phyloP scores from a whole-genome alignment of 2,888 invertebrate genomes.

The Seira sanloemensis region DNA sequence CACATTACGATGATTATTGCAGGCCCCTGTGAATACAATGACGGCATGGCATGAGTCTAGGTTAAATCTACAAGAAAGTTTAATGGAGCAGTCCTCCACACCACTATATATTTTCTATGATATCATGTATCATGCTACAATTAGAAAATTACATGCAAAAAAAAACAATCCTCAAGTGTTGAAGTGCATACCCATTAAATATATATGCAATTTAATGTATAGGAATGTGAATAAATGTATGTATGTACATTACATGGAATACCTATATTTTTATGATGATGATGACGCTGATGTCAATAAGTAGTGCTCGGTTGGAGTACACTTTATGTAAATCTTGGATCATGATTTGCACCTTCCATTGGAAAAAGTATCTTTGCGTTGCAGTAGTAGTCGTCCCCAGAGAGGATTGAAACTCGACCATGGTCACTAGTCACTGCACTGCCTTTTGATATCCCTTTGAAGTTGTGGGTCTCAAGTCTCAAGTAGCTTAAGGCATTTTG shows the following conservation, averaged over 20 bases:
- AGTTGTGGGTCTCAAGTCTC: not conserved
- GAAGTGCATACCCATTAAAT: not conserved
- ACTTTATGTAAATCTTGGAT: conserved; percentile 39
- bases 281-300: conserved; percentile 9
- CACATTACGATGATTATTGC: no score
- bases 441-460: not conserved
- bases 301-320: no score
- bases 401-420: conserved; percentile 49
- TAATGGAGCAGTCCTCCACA: not conserved
- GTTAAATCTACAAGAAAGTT: conserved; percentile 38
- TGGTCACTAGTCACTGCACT: conserved; percentile 42
- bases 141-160: conserved; percentile 17
- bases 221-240: conserved; percentile 22
- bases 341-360: conserved; percentile 29
- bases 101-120: no score
- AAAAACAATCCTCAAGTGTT: not conserved
- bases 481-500: not conserved
- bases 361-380: conserved; percentile 12
- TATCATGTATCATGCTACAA: conserved; percentile 24
- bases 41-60: no score
- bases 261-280: conserved; percentile 9
- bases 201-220: not conserved
- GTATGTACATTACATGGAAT: not conserved
- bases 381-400: no score
- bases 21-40: no score